Percentiles rank a stretch among this genome's conserved stretches.
Conservation (phyloP, 2,113 vertebrate species). For the Erinaceus europaeus region DNA sequence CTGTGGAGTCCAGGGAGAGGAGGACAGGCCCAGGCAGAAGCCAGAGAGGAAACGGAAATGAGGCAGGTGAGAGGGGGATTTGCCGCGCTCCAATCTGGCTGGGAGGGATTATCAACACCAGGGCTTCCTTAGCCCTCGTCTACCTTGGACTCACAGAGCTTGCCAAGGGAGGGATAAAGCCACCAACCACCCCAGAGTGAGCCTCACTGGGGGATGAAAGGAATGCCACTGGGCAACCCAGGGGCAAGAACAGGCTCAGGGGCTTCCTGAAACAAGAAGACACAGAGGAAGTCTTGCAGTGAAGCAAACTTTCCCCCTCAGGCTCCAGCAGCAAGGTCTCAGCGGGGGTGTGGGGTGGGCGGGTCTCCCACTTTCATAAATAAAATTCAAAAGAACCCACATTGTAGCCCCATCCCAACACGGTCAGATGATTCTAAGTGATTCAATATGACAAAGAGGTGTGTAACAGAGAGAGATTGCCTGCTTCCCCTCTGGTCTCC, state of each 20-base stretch:
- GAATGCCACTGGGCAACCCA: not conserved
- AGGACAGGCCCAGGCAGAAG: conserved; percentile 51
- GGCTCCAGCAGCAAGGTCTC: not conserved
- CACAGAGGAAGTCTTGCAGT: accelerated
- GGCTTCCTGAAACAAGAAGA: not conserved
- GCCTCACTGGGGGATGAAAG: not conserved
- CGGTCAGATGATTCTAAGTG: not conserved
- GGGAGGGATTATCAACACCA: not conserved
- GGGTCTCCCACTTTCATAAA: not conserved
- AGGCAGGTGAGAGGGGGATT: not conserved
- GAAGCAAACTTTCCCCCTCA: accelerated
- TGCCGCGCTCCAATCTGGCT: not conserved
- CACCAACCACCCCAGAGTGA: not conserved
- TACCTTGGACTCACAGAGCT: not conserved
- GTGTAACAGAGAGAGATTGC: conserved; percentile 25
- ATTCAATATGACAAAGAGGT: conserved; percentile 52
- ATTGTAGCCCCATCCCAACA: not conserved
- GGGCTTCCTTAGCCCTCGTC: not conserved
- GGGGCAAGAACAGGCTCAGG: not conserved
- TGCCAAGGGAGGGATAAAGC: conserved; percentile 40
- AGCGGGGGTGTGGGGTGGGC: not conserved
- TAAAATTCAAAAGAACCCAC: not conserved
- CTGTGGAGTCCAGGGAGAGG: not conserved
- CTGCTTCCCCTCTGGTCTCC: not conserved
- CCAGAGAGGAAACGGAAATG: conserved; percentile 31